Evolutionary conservation across 2,113 vertebrate species (phyloP), one percentile per base, ranked within the genome.

Genomic region (Saimiri boliviensis): DNA sequence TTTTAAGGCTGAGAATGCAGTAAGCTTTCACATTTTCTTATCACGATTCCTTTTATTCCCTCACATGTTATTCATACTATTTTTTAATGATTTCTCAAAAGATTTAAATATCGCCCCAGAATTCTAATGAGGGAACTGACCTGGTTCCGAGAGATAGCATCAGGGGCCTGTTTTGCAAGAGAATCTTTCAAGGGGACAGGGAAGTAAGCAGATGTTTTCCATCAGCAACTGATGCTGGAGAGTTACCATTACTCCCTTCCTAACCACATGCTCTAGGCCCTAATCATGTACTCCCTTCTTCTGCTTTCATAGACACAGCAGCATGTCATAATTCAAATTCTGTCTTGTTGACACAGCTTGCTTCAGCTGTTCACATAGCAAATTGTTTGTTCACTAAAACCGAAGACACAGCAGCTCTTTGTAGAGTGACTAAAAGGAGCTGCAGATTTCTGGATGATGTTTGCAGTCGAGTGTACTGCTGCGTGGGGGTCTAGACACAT

Each of bases 341-440:
- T 97, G 95, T 95, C 97, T 97, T 98, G 98, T 99, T 98, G 98
- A 98, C 98, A 98, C 98, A 98, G 98, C 98, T 98, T 98, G 97
- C 86, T 98, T 98, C 98, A 98, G 98, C 98, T 98, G 98, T 98
- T 98, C 97, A 95, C 97, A 98, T 42, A 97, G 97, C 95, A 98
- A 98, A 97, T 86, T 98, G 87, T 98, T 98, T 98, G 96, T 98
- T 98, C 93, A 0, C 93, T 32, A 66, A 98, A 95, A 97, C 98
- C 79, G n/a, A 97, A 98, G 98, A 98, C 95, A 98, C 96, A 95
- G 97, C 98, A 98, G 98, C 97, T 97, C 97, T 98, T 98, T 98
- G 95, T 96, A 93, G 91, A 96, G 87, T 90, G 91, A 97, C 97
- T 98, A 79, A 97, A 97, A 98, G 89, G 92, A 97, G 91, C 52